phyloP scores from a whole-genome alignment of 2,797 vertebrate species.

The Pelodytes ibericus region DNA sequence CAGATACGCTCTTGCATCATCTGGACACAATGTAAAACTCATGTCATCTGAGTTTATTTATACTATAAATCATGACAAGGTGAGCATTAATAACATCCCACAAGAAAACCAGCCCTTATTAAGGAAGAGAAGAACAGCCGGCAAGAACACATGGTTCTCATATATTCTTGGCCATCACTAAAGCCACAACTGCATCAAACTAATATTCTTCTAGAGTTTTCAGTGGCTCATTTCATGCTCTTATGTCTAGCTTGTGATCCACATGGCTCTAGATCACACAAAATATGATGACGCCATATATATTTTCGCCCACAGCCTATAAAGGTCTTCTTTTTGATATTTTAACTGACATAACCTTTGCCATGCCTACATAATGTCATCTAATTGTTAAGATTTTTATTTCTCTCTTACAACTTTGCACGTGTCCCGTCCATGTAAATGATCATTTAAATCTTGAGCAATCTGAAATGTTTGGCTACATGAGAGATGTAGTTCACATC shows the following conservation, averaged over 20 bases:
- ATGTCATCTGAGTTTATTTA: conserved; percentile 51
- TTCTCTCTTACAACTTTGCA: background rate
- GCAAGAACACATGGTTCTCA: conserved; percentile 46
- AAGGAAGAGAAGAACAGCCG: conserved; percentile 49
- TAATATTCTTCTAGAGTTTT: conserved; percentile 33
- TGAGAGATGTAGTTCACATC: too few relatives aligned
- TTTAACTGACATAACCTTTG: conserved; percentile 14
- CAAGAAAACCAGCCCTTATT: conserved; percentile 40
- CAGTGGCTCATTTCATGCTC: conserved; percentile 42
- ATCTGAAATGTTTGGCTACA: too few relatives aligned
- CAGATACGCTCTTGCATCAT: conserved; percentile 20
- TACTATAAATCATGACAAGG: conserved; percentile 54
- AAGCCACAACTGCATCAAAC: conserved; percentile 42
- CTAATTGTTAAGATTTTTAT: background rate
- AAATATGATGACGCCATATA: conserved; percentile 40
- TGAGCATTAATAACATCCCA: conserved; percentile 43
- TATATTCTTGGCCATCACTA: conserved; percentile 38
- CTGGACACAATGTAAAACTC: conserved; percentile 33
- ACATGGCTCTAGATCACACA: conserved; percentile 39
- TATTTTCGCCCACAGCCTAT: conserved; percentile 25
- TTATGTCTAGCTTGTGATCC: conserved; percentile 29
- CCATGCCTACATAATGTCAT: background rate
- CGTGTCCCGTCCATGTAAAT: background rate
- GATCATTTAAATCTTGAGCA: too few relatives aligned
- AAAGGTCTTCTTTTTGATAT: conserved; percentile 7